Evolutionary conservation across 2,797 vertebrate species (phyloP).

Genomic region (Sorex maritimensis): DNA sequence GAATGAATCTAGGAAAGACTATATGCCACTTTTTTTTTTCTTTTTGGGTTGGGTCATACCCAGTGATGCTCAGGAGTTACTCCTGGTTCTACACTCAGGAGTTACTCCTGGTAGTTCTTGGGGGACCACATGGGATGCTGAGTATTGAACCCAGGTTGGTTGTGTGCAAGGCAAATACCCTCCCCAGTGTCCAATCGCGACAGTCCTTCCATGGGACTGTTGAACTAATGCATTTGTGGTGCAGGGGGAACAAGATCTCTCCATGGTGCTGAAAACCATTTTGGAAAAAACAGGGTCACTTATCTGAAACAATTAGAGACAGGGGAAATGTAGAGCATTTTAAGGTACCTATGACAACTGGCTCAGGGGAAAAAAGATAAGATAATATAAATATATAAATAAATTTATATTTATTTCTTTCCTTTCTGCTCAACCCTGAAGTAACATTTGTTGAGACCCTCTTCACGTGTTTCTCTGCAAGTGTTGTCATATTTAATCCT

Average conservation of each 20-base stretch:
- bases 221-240: not conserved
- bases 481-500: slow-evolving; percentile 15
- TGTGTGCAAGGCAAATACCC: too few species aligned
- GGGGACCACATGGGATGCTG: too few species aligned
- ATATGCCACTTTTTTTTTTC: not conserved
- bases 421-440: too few species aligned
- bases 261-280: slow-evolving; percentile 82
- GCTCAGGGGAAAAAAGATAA: not conserved
- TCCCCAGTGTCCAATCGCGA: too few species aligned
- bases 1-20: not conserved
- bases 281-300: not conserved
- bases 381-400: not conserved
- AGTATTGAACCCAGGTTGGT: too few species aligned
- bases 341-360: not conserved
- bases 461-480: not conserved
- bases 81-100: too few species aligned
- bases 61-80: not conserved
- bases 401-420: too few species aligned
- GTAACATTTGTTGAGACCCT: not conserved
- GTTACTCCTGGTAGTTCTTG: too few species aligned
- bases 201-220: too few species aligned
- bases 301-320: not conserved
- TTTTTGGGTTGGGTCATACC: too few species aligned
- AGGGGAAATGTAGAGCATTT: not conserved
- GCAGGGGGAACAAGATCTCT: slow-evolving; percentile 41